phyloP scores from a whole-genome alignment of 2,797 vertebrate species.

The Gymnopithys bicolor region DNA sequence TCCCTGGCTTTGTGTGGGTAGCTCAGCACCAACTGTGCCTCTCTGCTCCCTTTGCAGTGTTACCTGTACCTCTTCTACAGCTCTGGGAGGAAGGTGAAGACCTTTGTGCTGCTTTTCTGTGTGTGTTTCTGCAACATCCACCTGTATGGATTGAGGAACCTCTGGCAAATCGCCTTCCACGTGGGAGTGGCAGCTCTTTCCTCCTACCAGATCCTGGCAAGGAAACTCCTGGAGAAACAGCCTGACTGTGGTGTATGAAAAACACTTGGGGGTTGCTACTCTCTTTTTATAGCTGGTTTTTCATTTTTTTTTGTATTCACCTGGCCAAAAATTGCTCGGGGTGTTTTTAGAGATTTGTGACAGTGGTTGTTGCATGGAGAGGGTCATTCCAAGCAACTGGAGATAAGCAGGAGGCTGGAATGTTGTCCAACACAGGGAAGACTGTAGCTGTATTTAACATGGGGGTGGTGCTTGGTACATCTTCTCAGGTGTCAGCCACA shows the following conservation, averaged over 20 bases:
- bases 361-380: not conserved
- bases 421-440: not conserved
- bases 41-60: slow-evolving; percentile 80
- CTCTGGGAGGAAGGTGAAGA: slow-evolving; percentile 84
- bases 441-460: not conserved
- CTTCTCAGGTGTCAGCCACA: not conserved
- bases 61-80: slow-evolving; percentile 93
- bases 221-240: slow-evolving; percentile 85
- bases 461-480: not conserved
- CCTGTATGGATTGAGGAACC: slow-evolving; percentile 87
- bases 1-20: rapidly evolving
- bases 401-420: not conserved
- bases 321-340: not conserved
- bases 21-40: not conserved
- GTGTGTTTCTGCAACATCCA: slow-evolving; percentile 88
- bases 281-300: not conserved
- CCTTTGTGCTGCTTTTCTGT: slow-evolving; percentile 77
- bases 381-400: not conserved
- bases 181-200: slow-evolving; percentile 86
- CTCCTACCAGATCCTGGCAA: slow-evolving; percentile 84
- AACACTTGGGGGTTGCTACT: not conserved
- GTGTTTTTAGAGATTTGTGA: not conserved
- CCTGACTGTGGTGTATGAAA: slow-evolving; percentile 87
- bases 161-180: slow-evolving; percentile 94
- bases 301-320: not conserved